Percentiles rank a stretch among this genome's conserved stretches.
Conservation (phyloP, 1,140 invertebrate genomes). For the Paramacrobiotus metropolitanus region DNA sequence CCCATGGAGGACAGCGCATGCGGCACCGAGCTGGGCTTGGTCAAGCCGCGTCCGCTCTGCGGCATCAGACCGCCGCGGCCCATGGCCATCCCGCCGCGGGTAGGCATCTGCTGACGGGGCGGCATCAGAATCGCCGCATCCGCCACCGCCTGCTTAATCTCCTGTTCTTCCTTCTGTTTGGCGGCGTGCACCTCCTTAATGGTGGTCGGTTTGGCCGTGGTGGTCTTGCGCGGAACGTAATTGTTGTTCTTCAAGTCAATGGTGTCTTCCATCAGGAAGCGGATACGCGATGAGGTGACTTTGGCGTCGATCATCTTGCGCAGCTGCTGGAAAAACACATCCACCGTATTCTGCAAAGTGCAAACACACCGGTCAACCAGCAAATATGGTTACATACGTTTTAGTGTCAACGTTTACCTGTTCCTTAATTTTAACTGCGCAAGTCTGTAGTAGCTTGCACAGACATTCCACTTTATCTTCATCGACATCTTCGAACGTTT, state of each 20-base stretch:
- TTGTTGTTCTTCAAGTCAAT: neutral
- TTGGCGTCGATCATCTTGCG: neutral
- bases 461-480: constrained; percentile 1
- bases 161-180: neutral
- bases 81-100: neutral
- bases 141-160: neutral
- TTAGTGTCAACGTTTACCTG: too few species aligned
- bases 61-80: neutral
- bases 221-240: neutral
- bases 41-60: neutral
- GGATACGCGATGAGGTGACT: neutral
- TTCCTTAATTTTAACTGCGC: neutral
- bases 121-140: neutral
- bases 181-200: neutral
- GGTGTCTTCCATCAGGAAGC: constrained; percentile 1
- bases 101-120: neutral
- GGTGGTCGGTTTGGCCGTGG: neutral
- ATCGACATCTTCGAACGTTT: neutral
- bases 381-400: too few species aligned
- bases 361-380: too few species aligned
- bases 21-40: neutral
- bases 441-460: neutral
- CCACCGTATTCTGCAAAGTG: too few species aligned
- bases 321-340: neutral
- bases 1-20: neutral